These are phyloP conservation scores for Dasysyrphus tricinctus DNA, from an alignment of 2,888 invertebrate genomes.

Conservation along the genomic window DNA sequence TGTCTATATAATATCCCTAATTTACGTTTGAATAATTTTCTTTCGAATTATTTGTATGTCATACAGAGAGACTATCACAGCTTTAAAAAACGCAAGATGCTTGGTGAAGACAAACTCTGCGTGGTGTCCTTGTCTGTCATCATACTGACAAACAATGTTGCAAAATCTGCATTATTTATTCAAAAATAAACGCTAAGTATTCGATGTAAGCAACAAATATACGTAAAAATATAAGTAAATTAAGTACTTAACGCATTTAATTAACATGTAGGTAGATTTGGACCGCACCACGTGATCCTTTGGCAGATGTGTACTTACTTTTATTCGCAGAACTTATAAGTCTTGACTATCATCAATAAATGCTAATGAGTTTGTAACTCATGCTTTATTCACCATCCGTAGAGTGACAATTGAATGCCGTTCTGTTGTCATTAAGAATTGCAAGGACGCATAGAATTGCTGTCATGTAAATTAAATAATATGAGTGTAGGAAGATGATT, in stretches of 20 bases:
- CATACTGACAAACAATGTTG: slow-evolving; percentile 50
- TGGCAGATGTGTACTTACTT: slow-evolving; percentile 33
- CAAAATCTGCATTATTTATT: slow-evolving; percentile 46
- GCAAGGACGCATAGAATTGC: not conserved
- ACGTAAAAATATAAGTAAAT: not conserved
- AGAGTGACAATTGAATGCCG: slow-evolving; percentile 34
- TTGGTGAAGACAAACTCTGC: not conserved
- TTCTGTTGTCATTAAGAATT: slow-evolving; percentile 16
- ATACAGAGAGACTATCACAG: not conserved
- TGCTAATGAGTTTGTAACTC: slow-evolving; percentile 33
- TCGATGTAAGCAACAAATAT: not conserved
- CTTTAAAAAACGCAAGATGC: not conserved
- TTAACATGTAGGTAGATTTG: slow-evolving; percentile 3
- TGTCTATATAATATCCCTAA: slow-evolving; percentile 26
- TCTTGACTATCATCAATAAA: slow-evolving; percentile 23
- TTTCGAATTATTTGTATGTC: slow-evolving; percentile 16
- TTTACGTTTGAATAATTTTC: slow-evolving; percentile 35
- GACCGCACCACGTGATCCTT: not conserved
- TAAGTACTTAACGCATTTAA: slow-evolving; percentile 8
- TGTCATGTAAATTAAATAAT: not conserved
- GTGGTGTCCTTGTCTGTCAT: not conserved
- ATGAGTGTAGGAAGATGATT: slow-evolving; percentile 16
- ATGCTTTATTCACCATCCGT: not conserved
- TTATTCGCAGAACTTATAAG: not conserved
- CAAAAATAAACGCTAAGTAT: slow-evolving; percentile 20